A percentile compares a stretch with the other conserved stretches of the same genome.
These are phyloP conservation scores for Sardina pilchardus DNA, from an alignment of 2,113 vertebrate species.

Conservation along the genomic window DNA sequence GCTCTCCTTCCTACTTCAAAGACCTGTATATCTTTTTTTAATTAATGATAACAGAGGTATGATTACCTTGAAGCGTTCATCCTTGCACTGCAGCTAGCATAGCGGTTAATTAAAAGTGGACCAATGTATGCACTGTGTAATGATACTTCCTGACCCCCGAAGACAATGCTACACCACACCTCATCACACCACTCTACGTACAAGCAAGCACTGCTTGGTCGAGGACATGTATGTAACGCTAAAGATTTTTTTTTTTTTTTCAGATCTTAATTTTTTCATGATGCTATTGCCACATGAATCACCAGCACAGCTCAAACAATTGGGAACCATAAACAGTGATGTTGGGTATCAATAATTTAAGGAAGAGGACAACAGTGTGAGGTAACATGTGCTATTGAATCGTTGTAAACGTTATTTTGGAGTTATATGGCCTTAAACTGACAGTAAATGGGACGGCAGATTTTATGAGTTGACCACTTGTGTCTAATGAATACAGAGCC, in stretches of 20 bases:
- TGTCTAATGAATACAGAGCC: not conserved
- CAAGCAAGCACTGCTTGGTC: not conserved
- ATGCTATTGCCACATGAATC: not conserved
- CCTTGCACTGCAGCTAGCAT: not conserved
- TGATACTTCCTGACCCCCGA: not conserved
- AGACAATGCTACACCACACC: not conserved
- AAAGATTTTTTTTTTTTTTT: not conserved
- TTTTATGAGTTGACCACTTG: no score
- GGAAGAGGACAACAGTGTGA: not conserved
- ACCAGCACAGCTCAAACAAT: not conserved
- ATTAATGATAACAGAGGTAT: constrained; percentile 4
- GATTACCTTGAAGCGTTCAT: not conserved
- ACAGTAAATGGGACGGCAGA: not conserved
- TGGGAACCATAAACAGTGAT: not conserved
- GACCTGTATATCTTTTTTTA: not conserved
- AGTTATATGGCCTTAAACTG: not conserved
- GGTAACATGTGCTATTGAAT: not conserved
- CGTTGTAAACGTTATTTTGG: not conserved
- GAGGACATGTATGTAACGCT: not conserved
- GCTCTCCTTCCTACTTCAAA: not conserved
- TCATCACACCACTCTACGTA: not conserved
- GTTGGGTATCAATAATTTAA: not conserved
- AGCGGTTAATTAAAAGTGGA: not conserved
- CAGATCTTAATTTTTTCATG: not conserved
- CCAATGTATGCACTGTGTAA: not conserved